A percentile compares a stretch with the other conserved stretches of the same genome.
Conservation (phyloP, 2,113 vertebrate species). For the Chionomys nivalis region DNA sequence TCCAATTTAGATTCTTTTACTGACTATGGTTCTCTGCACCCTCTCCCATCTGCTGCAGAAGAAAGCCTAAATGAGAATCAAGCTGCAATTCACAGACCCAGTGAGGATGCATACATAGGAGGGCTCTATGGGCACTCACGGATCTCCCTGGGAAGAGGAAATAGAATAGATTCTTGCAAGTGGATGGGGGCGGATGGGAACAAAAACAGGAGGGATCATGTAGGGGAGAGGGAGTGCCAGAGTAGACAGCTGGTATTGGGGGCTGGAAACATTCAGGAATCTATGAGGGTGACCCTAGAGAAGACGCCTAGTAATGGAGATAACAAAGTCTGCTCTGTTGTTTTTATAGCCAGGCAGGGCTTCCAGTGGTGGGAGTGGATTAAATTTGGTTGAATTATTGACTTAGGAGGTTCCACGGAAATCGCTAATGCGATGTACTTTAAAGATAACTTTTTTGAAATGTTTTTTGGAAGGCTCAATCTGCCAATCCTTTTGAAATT, state of each 20-base stretch:
- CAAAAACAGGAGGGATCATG: neutral
- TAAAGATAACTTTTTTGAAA: neutral
- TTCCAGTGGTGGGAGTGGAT: neutral
- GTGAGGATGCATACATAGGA: neutral
- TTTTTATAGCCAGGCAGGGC: neutral
- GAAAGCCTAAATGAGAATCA: neutral
- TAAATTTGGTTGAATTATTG: neutral
- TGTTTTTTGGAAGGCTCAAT: neutral
- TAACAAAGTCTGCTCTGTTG: no score
- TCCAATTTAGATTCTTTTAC: neutral
- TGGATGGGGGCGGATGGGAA: no score
- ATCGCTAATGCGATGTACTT: neutral
- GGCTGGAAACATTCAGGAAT: neutral
- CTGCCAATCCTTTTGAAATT: neutral
- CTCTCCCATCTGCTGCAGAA: neutral
- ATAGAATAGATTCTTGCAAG: neutral
- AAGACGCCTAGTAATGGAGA: neutral
- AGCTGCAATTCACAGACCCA: neutral
- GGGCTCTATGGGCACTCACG: no score
- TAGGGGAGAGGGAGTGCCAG: rapidly evolving
- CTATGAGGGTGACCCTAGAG: neutral
- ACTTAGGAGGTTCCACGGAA: neutral
- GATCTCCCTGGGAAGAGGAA: neutral
- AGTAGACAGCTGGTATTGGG: neutral
- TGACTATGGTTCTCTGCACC: neutral